Conservation (phyloP, 23 tunicate genomes). For the Pegea sp. region DNA sequence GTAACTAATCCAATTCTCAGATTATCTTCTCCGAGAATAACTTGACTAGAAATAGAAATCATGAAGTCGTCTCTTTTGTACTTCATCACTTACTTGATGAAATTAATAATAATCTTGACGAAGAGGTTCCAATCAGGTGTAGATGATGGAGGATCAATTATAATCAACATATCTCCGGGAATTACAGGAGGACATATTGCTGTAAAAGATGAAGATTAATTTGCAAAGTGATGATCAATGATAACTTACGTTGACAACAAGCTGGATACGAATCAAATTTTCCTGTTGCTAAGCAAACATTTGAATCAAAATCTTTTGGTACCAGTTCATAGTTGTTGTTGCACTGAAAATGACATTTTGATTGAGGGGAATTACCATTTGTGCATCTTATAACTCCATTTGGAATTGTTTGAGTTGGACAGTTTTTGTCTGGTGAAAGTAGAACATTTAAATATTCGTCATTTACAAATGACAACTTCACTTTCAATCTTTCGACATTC, state of each 20-base stretch:
- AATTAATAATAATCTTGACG: neutral
- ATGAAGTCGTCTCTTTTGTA: too few species aligned
- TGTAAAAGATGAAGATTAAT: too few species aligned
- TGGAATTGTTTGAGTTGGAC: neutral
- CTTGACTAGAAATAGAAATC: too few species aligned
- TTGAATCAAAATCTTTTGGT: neutral
- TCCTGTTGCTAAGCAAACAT: neutral
- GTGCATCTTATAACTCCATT: neutral
- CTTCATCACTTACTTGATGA: neutral
- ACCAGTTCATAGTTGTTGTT: neutral
- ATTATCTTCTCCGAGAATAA: too few species aligned
- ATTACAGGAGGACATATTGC: neutral
- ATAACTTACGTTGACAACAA: neutral
- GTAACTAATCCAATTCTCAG: too few species aligned
- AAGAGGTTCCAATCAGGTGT: neutral
- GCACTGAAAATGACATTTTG: neutral
- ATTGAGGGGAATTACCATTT: neutral
- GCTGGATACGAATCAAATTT: neutral
- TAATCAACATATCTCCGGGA: neutral
- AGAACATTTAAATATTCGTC: too few species aligned
- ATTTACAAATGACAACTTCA: too few species aligned
- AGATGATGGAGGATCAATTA: neutral
- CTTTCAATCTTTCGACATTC: neutral
- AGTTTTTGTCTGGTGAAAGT: too few species aligned
- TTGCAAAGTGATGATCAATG: neutral